phyloP scores from a whole-genome alignment of 2,888 invertebrate genomes.

The Sphaerophoria rueppellii region DNA sequence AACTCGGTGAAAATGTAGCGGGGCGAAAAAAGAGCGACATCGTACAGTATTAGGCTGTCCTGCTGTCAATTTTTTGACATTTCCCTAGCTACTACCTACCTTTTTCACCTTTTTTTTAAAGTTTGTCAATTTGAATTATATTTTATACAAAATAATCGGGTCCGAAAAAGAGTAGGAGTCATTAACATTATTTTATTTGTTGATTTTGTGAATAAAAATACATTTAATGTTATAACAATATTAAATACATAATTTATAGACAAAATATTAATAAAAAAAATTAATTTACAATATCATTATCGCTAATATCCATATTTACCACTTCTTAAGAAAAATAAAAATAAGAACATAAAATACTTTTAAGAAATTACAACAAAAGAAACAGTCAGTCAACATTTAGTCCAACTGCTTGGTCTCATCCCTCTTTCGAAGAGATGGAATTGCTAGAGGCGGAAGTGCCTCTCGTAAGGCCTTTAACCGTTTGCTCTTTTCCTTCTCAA shows the following conservation, averaged over 20 bases:
- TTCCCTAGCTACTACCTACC: too few relatives aligned
- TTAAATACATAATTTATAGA: not conserved
- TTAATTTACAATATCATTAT: conserved; percentile 20
- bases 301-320: conserved; percentile 6
- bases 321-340: not conserved
- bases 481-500: conserved; percentile 80
- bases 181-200: not conserved
- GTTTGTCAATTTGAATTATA: too few relatives aligned
- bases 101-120: too few relatives aligned
- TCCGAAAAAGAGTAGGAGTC: not conserved
- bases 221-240: conserved; percentile 2
- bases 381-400: conserved; percentile 9
- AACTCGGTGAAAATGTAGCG: too few relatives aligned
- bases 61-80: too few relatives aligned
- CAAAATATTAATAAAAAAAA: conserved; percentile 5
- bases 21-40: too few relatives aligned
- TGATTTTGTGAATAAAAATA: conserved; percentile 11
- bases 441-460: conserved; percentile 80
- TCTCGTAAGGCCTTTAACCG: conserved; percentile 81
- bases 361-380: not conserved
- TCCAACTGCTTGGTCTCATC: conserved; percentile 73
- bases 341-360: conserved; percentile 8
- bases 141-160: too few relatives aligned
- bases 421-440: conserved; percentile 77
- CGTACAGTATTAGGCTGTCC: too few relatives aligned